Conservation (phyloP, 1,140 invertebrate species). For the Bombyx mandarina region DNA sequence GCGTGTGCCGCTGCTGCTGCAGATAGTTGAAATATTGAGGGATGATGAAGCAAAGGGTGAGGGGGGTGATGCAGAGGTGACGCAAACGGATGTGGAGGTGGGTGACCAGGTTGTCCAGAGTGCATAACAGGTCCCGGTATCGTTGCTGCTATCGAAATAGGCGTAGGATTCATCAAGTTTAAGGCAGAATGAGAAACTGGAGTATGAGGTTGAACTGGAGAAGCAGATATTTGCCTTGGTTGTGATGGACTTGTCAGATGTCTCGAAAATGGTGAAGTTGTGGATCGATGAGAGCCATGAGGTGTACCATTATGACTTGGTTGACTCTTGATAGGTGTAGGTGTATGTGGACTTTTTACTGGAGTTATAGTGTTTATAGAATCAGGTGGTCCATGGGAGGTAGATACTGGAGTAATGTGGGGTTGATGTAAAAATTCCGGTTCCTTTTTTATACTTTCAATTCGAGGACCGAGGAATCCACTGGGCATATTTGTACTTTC, state of each 20-base stretch:
- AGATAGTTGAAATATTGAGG: slow-evolving; percentile 73
- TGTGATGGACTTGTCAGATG: slow-evolving; percentile 65
- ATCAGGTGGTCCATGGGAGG: slow-evolving; percentile 54
- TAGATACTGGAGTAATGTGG: slow-evolving; percentile 49
- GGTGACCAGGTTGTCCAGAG: slow-evolving; percentile 74
- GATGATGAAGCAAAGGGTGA: slow-evolving; percentile 78
- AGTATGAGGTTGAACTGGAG: slow-evolving; percentile 61
- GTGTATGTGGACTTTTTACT: slow-evolving; percentile 67
- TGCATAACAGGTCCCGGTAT: slow-evolving; percentile 80
- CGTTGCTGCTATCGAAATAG: slow-evolving; percentile 76
- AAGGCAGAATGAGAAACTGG: slow-evolving; percentile 72
- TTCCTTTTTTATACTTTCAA: slow-evolving; percentile 84
- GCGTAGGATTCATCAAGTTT: slow-evolving; percentile 74
- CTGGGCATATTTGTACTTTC: slow-evolving; percentile 49
- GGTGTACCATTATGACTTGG: slow-evolving; percentile 56
- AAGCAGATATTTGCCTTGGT: slow-evolving; percentile 63
- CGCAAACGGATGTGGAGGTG: slow-evolving; percentile 73
- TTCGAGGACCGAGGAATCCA: slow-evolving; percentile 72
- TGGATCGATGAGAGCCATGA: slow-evolving; percentile 60
- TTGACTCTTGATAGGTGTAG: slow-evolving; percentile 67
- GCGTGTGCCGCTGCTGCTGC: slow-evolving; percentile 72
- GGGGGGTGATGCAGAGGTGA: slow-evolving; percentile 73
- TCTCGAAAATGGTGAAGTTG: slow-evolving; percentile 64
- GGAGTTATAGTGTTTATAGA: slow-evolving; percentile 41
- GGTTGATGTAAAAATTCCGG: slow-evolving; percentile 72